Base-by-base conservation (phyloP, 2,888 invertebrate species). In the Drosophila kanekoi region DNA sequence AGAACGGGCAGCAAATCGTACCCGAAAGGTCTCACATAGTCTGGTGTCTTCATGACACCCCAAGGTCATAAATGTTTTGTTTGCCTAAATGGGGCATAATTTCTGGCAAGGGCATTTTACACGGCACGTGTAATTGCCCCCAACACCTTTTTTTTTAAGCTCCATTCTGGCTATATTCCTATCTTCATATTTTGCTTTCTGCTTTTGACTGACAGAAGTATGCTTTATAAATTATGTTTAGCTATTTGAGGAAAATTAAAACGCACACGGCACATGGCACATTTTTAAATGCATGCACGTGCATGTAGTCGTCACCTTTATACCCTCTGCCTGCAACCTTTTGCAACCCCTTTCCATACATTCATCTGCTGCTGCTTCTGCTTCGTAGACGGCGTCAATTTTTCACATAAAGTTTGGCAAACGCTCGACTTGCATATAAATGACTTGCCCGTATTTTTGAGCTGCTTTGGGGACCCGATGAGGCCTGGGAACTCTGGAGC, bases 331-430 rank as follows among this genome's bases (percentile, higher is more conserved):
- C 23, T 40, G 16, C 18, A 14, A 37, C 57, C 58, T 18, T 43
- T 56, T 33, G 23, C 35, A 43, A 37, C 35, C 28, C 20, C 51
- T 40, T 33, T 51, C 37, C 49, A 45, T 57, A 47, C 53, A 32
- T 44, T 23, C 37, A 64, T 52, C 52, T 52, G 41, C 4, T 16
- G 52, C 72, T 45, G 41, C 44, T 23, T 20, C 45, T 47, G 58
- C 61, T 68, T 65, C 64, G 72, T 54, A 67, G 68, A 48, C 48
- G 71, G 73, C 89, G 77, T 85, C 87, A 85, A 85, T 85, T 85
- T 85, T 89, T 85, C 85, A 85, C 85, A 87, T 89, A 78, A 89
- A 85, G 87, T 89, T 85, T 87, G 89, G 77, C 80, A 77, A 87
- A 79, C 74, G 77, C 85, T 89, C 85, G 85, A 81, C 85, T 85